Percentiles rank a stretch among this genome's conserved stretches.
These are phyloP conservation scores for Erpornis zantholeuca DNA, from an alignment of 2,113 vertebrate genomes.

Conservation along the genomic window DNA sequence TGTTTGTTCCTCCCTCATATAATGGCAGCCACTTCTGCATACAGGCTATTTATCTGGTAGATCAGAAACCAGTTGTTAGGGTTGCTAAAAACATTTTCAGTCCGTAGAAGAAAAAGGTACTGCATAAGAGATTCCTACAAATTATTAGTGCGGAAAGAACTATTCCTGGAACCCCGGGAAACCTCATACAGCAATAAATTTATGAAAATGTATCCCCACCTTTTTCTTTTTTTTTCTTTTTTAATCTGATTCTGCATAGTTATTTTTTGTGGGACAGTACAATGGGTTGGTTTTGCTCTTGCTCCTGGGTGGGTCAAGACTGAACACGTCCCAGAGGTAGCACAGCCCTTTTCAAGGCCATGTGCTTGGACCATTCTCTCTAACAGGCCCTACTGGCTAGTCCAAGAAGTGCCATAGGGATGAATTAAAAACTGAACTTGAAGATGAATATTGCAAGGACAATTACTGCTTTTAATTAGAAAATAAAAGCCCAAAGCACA, in stretches of 20 bases:
- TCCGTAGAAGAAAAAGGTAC: background rate
- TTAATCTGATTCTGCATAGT: background rate
- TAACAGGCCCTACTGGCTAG: conserved; percentile 28
- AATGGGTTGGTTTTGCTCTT: conserved; percentile 5
- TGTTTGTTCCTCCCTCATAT: background rate
- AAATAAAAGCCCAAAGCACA: conserved; percentile 50
- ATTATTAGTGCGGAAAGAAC: background rate
- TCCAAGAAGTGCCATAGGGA: conserved; percentile 29
- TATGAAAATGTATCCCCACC: background rate
- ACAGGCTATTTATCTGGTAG: background rate
- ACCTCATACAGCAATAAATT: background rate
- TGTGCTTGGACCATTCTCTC: background rate
- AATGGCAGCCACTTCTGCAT: background rate
- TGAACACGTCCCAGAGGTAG: conserved; percentile 4
- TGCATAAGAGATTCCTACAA: background rate
- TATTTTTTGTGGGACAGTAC: background rate
- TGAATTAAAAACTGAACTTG: conserved; percentile 52
- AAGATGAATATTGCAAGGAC: conserved; percentile 50
- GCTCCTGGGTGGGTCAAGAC: conserved; percentile 28
- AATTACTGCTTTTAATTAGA: conserved; percentile 58
- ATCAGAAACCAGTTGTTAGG: background rate
- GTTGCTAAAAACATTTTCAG: background rate
- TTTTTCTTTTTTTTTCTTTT: background rate
- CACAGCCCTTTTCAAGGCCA: background rate
- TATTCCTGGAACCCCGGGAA: background rate